Conservation (phyloP, 2,113 vertebrate species). For the Drymodes brunneopygia region DNA sequence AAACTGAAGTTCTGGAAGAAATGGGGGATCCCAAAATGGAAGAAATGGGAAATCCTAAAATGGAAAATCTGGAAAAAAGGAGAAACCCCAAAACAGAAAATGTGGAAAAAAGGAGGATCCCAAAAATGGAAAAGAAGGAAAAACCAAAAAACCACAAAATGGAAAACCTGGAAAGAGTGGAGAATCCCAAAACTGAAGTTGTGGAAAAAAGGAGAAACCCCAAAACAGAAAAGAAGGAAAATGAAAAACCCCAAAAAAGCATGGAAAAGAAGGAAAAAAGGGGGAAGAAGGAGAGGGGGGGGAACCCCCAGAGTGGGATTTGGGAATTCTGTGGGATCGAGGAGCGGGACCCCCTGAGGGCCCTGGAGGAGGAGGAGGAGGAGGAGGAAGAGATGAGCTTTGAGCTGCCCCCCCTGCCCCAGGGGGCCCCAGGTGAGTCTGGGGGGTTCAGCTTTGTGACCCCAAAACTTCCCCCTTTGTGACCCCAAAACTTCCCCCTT, state of each 20-base stretch:
- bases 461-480: not conserved
- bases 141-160: not conserved
- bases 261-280: not conserved
- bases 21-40: not conserved
- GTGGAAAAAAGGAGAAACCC: fast-evolving
- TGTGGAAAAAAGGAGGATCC: fast-evolving
- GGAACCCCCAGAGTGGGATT: not conserved
- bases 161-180: not conserved
- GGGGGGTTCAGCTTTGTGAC: not conserved
- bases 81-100: not conserved
- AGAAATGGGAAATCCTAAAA: not conserved
- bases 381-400: not conserved
- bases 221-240: not conserved
- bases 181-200: too few species aligned
- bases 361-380: not conserved
- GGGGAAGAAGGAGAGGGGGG: not conserved
- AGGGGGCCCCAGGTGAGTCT: not conserved
- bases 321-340: not conserved
- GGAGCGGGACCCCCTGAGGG: not conserved
- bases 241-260: fast-evolving
- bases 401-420: not conserved
- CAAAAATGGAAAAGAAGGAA: not conserved
- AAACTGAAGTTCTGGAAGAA: not conserved
- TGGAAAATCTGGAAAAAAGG: too few species aligned
- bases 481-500: too few species aligned